Conservation (phyloP, 2,113 vertebrate genomes). For the Toxotes jaculatrix region DNA sequence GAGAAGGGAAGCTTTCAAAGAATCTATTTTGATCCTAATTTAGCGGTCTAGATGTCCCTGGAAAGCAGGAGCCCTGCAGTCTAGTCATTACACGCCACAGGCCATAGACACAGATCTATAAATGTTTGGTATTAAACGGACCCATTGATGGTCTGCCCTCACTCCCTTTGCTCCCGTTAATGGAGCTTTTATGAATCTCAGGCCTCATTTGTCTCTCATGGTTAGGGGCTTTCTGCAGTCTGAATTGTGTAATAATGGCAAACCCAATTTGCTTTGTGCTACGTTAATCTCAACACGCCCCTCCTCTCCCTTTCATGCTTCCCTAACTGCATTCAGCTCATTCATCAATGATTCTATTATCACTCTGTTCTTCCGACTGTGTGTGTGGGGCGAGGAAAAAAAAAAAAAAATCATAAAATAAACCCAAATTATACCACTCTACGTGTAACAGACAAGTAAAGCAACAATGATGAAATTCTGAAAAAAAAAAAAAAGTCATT, state of each 20-base stretch:
- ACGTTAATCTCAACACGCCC: slow-evolving; percentile 81
- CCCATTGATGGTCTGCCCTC: slow-evolving; percentile 74
- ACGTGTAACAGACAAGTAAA: slow-evolving; percentile 61
- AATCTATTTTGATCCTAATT: slow-evolving; percentile 71
- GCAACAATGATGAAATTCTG: slow-evolving; percentile 59
- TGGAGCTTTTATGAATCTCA: slow-evolving; percentile 83
- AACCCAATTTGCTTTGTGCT: slow-evolving; percentile 84
- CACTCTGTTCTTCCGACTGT: slow-evolving; percentile 62
- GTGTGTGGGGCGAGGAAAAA: slow-evolving; percentile 1
- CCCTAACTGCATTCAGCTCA: slow-evolving; percentile 77
- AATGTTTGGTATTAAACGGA: slow-evolving; percentile 79
- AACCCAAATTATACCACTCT: slow-evolving; percentile 64
- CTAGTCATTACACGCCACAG: slow-evolving; percentile 66
- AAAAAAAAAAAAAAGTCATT: slow-evolving; percentile 54
- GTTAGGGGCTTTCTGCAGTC: slow-evolving; percentile 80
- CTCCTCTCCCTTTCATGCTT: slow-evolving; percentile 79
- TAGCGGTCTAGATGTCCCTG: slow-evolving; percentile 54
- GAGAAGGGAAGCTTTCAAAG: slow-evolving; percentile 18
- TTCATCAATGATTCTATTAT: slow-evolving; percentile 84
- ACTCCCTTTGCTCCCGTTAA: slow-evolving; percentile 77
- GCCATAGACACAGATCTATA: slow-evolving; percentile 75
- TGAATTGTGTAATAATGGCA: slow-evolving; percentile 83
- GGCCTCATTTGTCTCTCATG: slow-evolving; percentile 84
- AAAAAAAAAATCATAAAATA: slow-evolving; percentile 52
- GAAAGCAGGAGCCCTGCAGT: slow-evolving; percentile 56